Percentiles rank a stretch among this genome's conserved stretches.
These are phyloP conservation scores for Euplexia lucipara DNA, from an alignment of 2,888 invertebrate genomes.

Conservation along the genomic window DNA sequence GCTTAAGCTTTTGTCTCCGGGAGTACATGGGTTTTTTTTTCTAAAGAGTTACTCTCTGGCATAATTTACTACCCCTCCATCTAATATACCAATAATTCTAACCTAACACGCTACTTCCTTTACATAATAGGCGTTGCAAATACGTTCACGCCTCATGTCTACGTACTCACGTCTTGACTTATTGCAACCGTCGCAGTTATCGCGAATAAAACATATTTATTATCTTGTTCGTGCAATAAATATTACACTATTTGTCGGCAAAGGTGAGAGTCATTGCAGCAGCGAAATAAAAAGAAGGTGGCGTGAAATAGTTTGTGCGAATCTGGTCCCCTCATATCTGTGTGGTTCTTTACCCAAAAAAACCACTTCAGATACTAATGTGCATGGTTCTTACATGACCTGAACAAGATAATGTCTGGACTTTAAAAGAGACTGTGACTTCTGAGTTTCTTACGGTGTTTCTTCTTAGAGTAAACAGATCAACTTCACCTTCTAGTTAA, in stretches of 20 bases:
- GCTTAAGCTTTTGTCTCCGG: no score
- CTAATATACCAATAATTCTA: slow-evolving; percentile 11
- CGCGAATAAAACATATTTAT: slow-evolving; percentile 51
- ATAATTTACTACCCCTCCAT: neutral
- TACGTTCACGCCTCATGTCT: slow-evolving; percentile 30
- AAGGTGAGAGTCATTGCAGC: neutral
- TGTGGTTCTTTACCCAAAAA: no score
- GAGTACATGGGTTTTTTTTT: neutral
- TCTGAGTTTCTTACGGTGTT: no score
- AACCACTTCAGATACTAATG: no score
- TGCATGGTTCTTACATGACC: no score
- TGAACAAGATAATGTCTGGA: no score
- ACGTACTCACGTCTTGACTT: slow-evolving; percentile 19
- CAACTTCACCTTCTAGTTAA: no score
- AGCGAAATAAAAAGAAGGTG: neutral
- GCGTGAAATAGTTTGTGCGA: no score
- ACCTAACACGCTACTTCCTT: slow-evolving; percentile 22
- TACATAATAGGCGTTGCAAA: slow-evolving; percentile 19
- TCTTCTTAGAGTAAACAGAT: no score
- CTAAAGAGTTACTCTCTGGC: neutral
- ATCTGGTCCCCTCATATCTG: no score
- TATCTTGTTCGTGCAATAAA: slow-evolving; percentile 38
- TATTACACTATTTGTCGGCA: slow-evolving; percentile 24
- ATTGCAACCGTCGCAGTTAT: slow-evolving; percentile 16
- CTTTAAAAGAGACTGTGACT: no score